Conservation (phyloP, 2,797 vertebrate genomes). For the Sebastes cheni region DNA sequence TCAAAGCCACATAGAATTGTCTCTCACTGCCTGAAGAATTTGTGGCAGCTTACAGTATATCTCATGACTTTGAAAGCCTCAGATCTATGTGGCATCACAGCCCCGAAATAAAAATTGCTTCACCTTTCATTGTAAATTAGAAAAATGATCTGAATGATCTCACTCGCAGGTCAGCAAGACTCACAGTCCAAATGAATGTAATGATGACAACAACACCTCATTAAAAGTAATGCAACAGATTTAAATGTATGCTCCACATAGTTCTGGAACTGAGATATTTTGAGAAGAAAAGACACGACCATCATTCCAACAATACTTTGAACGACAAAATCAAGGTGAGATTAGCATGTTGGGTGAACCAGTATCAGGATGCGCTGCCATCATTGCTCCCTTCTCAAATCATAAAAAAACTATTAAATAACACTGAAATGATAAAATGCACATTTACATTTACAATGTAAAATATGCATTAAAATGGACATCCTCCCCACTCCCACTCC, state of each 20-base stretch:
- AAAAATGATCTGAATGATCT: conserved; percentile 21
- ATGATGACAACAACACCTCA: conserved; percentile 37
- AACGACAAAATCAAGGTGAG: neutral
- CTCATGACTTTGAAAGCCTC: conserved; percentile 64
- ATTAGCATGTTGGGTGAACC: neutral
- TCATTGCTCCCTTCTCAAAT: neutral
- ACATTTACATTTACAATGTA: no score
- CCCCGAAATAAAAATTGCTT: conserved; percentile 33
- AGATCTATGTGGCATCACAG: conserved; percentile 38
- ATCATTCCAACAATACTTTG: neutral
- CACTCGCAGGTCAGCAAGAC: conserved; percentile 32
- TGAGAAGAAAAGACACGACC: neutral
- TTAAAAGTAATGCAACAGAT: conserved; percentile 29
- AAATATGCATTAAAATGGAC: neutral
- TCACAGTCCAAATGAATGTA: conserved; percentile 25
- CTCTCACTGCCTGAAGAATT: conserved; percentile 54
- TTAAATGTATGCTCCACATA: conserved; percentile 19
- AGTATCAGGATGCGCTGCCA: neutral
- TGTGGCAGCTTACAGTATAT: conserved; percentile 56
- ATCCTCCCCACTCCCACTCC: no score
- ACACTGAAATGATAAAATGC: neutral
- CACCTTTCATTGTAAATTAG: conserved; percentile 36
- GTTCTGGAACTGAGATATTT: conserved; percentile 22
- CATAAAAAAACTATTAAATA: neutral
- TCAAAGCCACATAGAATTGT: conserved; percentile 58